Conservation (phyloP, 2,113 vertebrate species). For the Mastomys natalensis region DNA sequence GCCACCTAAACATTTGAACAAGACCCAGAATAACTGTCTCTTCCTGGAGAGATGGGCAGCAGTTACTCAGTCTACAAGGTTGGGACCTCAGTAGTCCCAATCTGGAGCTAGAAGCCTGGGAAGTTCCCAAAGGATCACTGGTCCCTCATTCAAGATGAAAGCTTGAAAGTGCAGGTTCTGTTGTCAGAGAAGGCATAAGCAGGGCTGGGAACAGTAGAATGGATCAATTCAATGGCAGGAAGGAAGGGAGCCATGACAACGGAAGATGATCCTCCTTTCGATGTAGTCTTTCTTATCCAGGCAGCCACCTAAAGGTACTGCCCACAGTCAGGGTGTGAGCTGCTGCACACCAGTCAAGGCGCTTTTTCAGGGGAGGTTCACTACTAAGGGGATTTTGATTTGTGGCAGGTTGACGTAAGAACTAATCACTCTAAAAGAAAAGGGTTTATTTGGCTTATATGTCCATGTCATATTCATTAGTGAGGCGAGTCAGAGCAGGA, state of each 20-base stretch:
- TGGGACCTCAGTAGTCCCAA: no score
- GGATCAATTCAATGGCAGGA: neutral
- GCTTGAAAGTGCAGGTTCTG: neutral
- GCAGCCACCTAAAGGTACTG: neutral
- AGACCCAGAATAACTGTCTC: neutral
- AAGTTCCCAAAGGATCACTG: neutral
- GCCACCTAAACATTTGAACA: neutral
- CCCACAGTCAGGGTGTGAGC: neutral
- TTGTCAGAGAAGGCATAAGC: neutral
- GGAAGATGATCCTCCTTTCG: neutral
- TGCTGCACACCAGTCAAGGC: neutral
- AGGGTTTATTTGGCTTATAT: neutral
- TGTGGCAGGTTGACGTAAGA: neutral
- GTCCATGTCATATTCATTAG: no score
- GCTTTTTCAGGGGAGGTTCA: neutral
- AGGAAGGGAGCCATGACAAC: neutral
- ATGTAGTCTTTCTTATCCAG: neutral
- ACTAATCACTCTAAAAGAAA: neutral
- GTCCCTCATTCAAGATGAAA: neutral
- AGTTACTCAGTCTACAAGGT: neutral
- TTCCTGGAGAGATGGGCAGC: neutral
- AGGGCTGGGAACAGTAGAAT: neutral
- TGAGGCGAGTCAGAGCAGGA: neutral
- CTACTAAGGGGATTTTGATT: neutral
- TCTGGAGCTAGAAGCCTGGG: neutral